Base-by-base conservation (phyloP, 2,113 vertebrate species). In the Hylia prasina region DNA sequence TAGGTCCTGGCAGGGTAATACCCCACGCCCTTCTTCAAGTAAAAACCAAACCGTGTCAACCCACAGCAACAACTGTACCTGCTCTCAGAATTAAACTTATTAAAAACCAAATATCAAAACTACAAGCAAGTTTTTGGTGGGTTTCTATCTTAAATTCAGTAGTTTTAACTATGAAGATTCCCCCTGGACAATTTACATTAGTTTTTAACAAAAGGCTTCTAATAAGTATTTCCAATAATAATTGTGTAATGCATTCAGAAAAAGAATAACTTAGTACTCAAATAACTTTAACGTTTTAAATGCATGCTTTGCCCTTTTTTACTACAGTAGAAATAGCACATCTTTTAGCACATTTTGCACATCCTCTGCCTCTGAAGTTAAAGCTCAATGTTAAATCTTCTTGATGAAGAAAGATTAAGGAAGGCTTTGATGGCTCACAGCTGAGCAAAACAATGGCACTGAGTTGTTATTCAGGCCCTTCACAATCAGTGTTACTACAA, bases 401-500 rank as follows among this genome's bases (percentile, higher is more conserved):
- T 54, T 4, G 0, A 48, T 79, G 25, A 51, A 44, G 30, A 44
- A 73, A 53, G 30, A 15, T 42, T 7, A 45, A 42, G 2, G 3
- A 68, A 63, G n/a, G 11, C 30, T 80, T 58, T 82, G 18, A 33
- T 56, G 31, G 25, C 31, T 77, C 75, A 7, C 3, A 70, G 51
- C 33, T 51, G 68, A 87, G 13, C 39, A 47, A 50, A 78, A 58
- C 42, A 45, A 5, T 17, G 27, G 5, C 35, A 25, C 11, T 53
- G 63, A 22, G 23, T 79, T 87, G 60, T 56, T 75, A 15, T 0
- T 82, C 22, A 11, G 28, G 15, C 13, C 25, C 47, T 71, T 83
- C 0, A 0, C 16, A 7, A 25, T 78, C 28, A 2, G 20, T 68
- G 24, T 69, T 1, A 0, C 21, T 89, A 2, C n/a, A 44, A 17